A percentile compares a stretch with the other conserved stretches of the same genome.
phyloP scores from a whole-genome alignment of 2,113 vertebrate genomes.

The Grammomys dolichurus region DNA sequence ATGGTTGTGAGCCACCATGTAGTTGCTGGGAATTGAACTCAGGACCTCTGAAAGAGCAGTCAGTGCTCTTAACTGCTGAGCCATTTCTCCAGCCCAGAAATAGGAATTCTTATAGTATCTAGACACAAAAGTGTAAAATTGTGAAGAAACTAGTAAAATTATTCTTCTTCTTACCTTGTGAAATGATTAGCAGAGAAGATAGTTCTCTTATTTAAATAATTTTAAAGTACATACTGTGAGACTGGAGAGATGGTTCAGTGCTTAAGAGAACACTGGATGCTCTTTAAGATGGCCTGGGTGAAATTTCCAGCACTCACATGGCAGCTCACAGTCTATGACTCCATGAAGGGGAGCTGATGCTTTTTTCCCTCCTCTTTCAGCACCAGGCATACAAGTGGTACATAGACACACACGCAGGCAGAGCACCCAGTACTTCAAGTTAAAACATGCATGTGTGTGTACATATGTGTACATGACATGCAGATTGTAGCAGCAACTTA shows the following conservation, averaged over 20 bases:
- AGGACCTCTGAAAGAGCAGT: too few species aligned
- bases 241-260: neutral
- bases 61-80: too few species aligned
- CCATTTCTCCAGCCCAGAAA: neutral
- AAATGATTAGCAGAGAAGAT: constrained; percentile 47
- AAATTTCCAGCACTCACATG: neutral
- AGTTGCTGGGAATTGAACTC: too few species aligned
- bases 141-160: constrained; percentile 6
- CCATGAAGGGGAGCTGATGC: neutral
- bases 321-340: neutral
- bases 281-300: neutral
- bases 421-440: neutral
- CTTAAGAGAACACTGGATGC: neutral
- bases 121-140: constrained; percentile 1
- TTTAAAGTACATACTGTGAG: constrained; percentile 1
- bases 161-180: constrained; percentile 8
- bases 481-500: neutral
- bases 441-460: neutral
- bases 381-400: neutral
- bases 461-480: neutral
- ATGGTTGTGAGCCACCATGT: too few species aligned
- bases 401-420: neutral
- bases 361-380: neutral
- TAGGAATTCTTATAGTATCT: neutral
- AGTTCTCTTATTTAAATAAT: neutral